phyloP scores from a whole-genome alignment of 2,113 vertebrate species.

The Vulpes ferrilata region DNA sequence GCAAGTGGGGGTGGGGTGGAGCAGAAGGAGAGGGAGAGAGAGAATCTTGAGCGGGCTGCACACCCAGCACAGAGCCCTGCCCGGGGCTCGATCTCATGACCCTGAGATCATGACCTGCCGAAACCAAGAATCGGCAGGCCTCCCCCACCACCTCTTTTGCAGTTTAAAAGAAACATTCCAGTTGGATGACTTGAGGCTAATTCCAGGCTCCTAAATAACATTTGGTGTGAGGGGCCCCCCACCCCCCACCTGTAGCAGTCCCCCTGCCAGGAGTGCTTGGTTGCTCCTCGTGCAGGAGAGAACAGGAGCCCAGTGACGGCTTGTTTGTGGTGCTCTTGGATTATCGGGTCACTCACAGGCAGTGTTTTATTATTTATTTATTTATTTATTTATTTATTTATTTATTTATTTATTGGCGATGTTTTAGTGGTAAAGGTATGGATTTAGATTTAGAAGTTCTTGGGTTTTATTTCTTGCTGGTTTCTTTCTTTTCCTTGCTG shows the following conservation, averaged over 20 bases:
- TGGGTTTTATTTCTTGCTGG: neutral
- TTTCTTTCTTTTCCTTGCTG: neutral
- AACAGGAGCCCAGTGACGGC: rapidly evolving
- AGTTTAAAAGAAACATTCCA: neutral
- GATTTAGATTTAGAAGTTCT: neutral
- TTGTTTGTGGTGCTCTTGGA: neutral
- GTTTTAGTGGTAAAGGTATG: neutral
- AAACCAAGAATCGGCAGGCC: neutral
- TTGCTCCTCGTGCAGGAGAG: neutral
- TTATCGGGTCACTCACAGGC: neutral
- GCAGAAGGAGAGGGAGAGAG: neutral
- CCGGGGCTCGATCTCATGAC: neutral
- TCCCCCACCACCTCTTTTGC: neutral
- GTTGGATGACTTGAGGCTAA: neutral
- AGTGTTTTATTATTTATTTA: neutral
- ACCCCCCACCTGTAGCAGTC: rapidly evolving
- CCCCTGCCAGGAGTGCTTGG: neutral
- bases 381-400: no score
- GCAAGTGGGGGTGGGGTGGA: neutral
- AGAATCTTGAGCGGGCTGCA: neutral
- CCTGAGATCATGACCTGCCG: neutral
- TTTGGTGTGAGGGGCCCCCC: neutral
- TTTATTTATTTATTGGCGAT: neutral
- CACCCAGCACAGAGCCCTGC: neutral
- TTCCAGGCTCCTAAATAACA: neutral